Conservation (phyloP, 2,797 vertebrate species). For the Eidolon dupreanum region DNA sequence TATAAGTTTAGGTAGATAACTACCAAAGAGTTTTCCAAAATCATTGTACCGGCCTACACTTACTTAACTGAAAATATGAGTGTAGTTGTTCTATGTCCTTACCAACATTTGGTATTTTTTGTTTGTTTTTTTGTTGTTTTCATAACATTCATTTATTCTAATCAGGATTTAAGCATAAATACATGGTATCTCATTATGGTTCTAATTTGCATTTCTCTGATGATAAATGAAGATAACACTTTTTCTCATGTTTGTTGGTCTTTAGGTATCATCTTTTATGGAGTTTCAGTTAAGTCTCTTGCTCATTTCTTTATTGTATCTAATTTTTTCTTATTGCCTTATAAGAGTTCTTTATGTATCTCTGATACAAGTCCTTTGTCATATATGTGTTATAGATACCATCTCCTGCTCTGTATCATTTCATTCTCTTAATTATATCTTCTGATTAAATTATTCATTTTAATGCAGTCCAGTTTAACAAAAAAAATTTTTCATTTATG, state of each 20-base stretch:
- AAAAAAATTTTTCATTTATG: background rate
- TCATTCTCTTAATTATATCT: background rate
- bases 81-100: background rate
- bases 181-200: background rate
- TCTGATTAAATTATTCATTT: background rate
- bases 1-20: background rate
- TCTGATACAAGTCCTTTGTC: background rate
- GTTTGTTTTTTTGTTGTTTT: background rate
- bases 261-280: background rate
- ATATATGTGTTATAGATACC: background rate
- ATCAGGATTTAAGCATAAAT: background rate
- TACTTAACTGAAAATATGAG: background rate
- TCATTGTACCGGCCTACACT: background rate
- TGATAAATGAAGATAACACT: background rate
- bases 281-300: background rate
- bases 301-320: background rate
- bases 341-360: background rate
- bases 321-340: constrained; percentile 4
- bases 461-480: background rate
- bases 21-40: background rate
- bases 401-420: background rate
- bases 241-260: background rate
- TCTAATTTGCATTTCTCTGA: background rate
- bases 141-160: background rate
- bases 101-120: background rate